phyloP scores from a whole-genome alignment of 2,113 vertebrate genomes.

The Haemorhous mexicanus region DNA sequence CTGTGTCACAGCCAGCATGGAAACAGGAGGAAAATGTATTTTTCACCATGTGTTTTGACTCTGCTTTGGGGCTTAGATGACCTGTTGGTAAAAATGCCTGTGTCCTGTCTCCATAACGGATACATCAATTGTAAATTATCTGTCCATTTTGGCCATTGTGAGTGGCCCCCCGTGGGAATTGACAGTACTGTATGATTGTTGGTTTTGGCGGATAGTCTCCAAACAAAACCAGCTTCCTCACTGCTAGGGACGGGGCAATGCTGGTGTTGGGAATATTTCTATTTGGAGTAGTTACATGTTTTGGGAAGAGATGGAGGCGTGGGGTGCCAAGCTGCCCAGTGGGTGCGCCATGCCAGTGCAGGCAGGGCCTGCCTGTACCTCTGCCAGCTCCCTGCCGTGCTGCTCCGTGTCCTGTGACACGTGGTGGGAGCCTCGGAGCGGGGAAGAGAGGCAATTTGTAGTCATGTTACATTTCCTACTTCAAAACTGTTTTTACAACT shows the following conservation, averaged over 20 bases:
- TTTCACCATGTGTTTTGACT: conserved; percentile 16
- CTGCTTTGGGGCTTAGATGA: background rate
- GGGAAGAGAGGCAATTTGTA: background rate
- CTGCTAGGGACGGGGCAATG: background rate
- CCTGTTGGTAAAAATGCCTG: conserved; percentile 26
- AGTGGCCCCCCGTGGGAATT: background rate
- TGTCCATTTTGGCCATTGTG: conserved; percentile 6
- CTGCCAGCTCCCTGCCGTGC: background rate
- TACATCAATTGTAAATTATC: conserved; percentile 17
- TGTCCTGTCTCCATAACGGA: conserved; percentile 27
- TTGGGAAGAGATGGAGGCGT: background rate
- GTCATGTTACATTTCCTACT: conserved; percentile 47
- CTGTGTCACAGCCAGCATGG: background rate
- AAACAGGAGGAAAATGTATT: background rate
- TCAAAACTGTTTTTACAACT: conserved; percentile 43
- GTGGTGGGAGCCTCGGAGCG: fast-evolving
- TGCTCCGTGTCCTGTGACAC: fast-evolving
- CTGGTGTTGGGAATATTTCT: background rate
- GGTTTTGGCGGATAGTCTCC: background rate
- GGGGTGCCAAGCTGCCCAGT: fast-evolving
- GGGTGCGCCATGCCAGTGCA: fast-evolving
- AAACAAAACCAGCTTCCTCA: background rate
- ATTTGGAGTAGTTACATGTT: background rate
- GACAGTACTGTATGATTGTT: background rate
- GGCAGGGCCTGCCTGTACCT: background rate